Percentiles rank a stretch among this genome's conserved stretches.
These are phyloP conservation scores for Aix galericulata DNA, from an alignment of 2,113 vertebrate species.

Conservation along the genomic window DNA sequence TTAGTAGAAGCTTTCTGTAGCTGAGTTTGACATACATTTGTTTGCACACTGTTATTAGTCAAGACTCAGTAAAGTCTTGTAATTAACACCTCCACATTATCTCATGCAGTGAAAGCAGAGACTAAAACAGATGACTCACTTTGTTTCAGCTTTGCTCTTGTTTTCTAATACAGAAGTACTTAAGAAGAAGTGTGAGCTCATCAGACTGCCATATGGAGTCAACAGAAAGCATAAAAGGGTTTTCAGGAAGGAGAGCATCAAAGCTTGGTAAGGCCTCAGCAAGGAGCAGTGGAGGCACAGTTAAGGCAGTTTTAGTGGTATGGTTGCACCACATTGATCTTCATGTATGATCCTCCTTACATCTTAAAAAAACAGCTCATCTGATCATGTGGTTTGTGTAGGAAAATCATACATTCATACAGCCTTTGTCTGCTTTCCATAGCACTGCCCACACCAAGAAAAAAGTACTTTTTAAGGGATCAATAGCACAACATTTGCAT, in stretches of 20 bases:
- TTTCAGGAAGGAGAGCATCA: slow-evolving; percentile 49
- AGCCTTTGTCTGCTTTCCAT: background rate
- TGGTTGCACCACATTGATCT: background rate
- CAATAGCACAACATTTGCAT: fast-evolving
- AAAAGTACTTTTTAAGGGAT: background rate
- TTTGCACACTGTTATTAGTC: slow-evolving; percentile 87
- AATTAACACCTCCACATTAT: slow-evolving; percentile 87
- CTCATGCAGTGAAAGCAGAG: slow-evolving; percentile 81
- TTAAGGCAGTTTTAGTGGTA: background rate
- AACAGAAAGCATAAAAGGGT: slow-evolving; percentile 68
- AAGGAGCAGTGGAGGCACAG: background rate
- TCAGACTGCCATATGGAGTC: slow-evolving; percentile 76
- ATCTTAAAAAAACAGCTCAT: background rate
- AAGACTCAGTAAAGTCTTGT: slow-evolving; percentile 81
- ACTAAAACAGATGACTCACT: slow-evolving; percentile 84
- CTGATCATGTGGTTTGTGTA: background rate
- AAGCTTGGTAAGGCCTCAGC: background rate
- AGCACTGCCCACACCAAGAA: background rate
- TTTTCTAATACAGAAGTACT: slow-evolving; percentile 81
- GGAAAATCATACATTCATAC: background rate
- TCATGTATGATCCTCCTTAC: background rate
- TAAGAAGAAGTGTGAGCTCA: slow-evolving; percentile 77
- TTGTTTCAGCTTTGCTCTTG: slow-evolving; percentile 82
- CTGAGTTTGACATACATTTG: slow-evolving; percentile 82
- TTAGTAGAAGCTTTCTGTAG: slow-evolving; percentile 82